These are phyloP conservation scores for Palythoa caribaeorum DNA, from an alignment of 92 coral and sea anemone genomes.

Conservation along the genomic window DNA sequence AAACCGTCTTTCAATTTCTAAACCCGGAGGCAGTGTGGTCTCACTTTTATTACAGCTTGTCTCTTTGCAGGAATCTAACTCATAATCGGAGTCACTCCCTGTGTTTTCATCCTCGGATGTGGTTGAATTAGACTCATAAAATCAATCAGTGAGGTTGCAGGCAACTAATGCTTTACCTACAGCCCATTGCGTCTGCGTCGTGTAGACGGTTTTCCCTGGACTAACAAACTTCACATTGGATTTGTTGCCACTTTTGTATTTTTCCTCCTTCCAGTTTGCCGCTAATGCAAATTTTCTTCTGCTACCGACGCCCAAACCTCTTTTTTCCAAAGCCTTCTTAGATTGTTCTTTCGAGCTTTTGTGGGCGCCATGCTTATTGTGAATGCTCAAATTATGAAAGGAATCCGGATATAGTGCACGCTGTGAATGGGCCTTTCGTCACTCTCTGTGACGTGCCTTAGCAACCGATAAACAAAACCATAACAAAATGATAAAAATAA, in stretches of 20 bases:
- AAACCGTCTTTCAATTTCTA: slow-evolving; percentile 22
- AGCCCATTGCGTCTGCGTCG: not conserved
- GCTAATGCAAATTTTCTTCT: slow-evolving; percentile 6
- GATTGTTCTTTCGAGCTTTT: not conserved
- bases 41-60: not conserved
- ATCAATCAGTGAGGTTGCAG: not conserved
- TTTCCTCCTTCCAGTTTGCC: slow-evolving; percentile 42
- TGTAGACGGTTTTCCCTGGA: slow-evolving; percentile 40
- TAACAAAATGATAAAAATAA: too few species aligned
- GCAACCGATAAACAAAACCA: not conserved
- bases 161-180: not conserved
- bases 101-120: not conserved
- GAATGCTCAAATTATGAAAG: not conserved
- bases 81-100: not conserved
- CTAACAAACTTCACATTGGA: slow-evolving; percentile 42
- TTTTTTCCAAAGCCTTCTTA: slow-evolving; percentile 35
- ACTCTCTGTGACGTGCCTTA: not conserved
- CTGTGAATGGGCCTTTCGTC: not conserved
- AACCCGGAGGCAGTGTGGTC: not conserved
- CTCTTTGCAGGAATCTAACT: not conserved
- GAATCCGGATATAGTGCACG: slow-evolving; percentile 7
- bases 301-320: slow-evolving; percentile 39
- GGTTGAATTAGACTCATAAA: not conserved
- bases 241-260: slow-evolving; percentile 22
- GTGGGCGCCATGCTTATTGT: not conserved